These are phyloP conservation scores for Burhinus oedicnemus DNA, from an alignment of 2,113 vertebrate species.

Conservation along the genomic window DNA sequence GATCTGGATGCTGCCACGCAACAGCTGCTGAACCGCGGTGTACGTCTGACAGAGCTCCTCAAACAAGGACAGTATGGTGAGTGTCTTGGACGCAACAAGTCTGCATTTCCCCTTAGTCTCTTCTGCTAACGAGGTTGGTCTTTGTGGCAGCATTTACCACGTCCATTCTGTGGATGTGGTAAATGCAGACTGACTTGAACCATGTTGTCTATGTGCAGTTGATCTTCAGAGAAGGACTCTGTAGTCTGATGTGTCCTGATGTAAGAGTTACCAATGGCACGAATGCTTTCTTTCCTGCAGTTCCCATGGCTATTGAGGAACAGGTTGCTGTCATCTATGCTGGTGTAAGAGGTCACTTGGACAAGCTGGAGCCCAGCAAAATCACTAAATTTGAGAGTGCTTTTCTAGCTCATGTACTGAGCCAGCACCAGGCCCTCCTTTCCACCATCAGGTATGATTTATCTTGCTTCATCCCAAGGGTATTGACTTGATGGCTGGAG, in stretches of 20 bases:
- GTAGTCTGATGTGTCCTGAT: not conserved
- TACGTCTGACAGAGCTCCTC: slow-evolving; percentile 93
- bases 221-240: not conserved
- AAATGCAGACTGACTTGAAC: not conserved
- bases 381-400: slow-evolving; percentile 95
- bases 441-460: slow-evolving; percentile 82
- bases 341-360: slow-evolving; percentile 93
- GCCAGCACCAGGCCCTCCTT: slow-evolving; percentile 91
- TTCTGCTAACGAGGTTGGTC: rapidly evolving
- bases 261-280: not conserved
- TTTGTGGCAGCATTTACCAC: not conserved
- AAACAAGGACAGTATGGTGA: slow-evolving; percentile 98
- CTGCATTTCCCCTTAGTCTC: rapidly evolving
- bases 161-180: rapidly evolving
- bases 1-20: slow-evolving; percentile 96
- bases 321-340: slow-evolving; percentile 97
- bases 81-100: not conserved
- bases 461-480: not conserved
- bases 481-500: not conserved
- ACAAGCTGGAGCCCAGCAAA: slow-evolving; percentile 98
- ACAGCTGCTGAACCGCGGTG: slow-evolving; percentile 93
- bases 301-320: slow-evolving; percentile 98
- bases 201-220: rapidly evolving
- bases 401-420: slow-evolving; percentile 91
- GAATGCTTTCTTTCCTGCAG: slow-evolving; percentile 57